Evolutionary conservation across 2,113 vertebrate genomes (phyloP).

Genomic region (Boleophthalmus pectinirostris): DNA sequence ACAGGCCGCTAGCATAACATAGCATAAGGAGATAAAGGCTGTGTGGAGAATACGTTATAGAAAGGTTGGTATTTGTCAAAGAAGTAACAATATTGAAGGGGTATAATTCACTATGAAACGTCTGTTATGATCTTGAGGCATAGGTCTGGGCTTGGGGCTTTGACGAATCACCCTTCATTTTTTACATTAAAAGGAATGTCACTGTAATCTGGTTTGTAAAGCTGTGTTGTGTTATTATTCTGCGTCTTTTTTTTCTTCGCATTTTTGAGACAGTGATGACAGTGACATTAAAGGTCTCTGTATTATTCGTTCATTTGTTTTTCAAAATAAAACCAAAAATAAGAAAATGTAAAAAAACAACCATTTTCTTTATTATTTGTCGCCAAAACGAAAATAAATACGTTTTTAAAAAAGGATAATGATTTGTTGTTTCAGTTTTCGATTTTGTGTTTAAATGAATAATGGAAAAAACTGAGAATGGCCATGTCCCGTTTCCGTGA

Average conservation of each 20-base stretch:
- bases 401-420: no score
- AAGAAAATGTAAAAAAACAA: no score
- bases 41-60: conserved; percentile 32
- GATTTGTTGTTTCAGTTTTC: no score
- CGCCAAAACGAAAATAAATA: no score
- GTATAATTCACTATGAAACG: conserved; percentile 51
- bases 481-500: no score
- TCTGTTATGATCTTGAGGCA: conserved; percentile 23
- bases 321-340: no score
- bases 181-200: not conserved
- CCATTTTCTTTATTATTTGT: no score
- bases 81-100: conserved; percentile 44
- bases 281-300: no score
- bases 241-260: not conserved
- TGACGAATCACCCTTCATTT: conserved; percentile 1
- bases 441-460: no score
- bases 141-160: not conserved
- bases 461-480: no score
- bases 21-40: conserved; percentile 54
- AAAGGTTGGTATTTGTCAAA: conserved; percentile 52
- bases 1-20: conserved; percentile 43
- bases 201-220: not conserved
- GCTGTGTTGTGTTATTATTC: not conserved
- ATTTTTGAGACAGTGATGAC: no score
- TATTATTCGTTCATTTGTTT: no score